These are phyloP conservation scores for Nothoprocta perdicaria DNA, from an alignment of 2,113 vertebrate species.

Conservation along the genomic window DNA sequence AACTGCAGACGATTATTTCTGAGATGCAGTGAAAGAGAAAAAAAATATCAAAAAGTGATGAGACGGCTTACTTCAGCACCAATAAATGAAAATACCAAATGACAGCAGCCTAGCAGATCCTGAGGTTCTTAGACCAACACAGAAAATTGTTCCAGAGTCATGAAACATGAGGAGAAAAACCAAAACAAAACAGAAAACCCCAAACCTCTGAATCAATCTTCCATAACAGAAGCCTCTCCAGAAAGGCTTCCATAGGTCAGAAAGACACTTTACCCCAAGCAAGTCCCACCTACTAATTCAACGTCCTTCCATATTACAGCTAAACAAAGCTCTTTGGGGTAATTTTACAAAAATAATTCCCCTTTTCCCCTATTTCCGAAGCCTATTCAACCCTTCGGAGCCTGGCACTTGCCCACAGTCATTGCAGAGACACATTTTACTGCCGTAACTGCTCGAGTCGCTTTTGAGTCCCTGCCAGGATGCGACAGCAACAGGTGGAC, in stretches of 20 bases:
- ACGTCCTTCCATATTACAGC: not conserved
- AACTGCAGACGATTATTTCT: not conserved
- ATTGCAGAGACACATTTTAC: not conserved
- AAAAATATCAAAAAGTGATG: not conserved
- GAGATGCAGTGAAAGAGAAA: fast-evolving
- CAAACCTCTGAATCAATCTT: too few relatives aligned
- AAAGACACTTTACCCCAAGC: too few relatives aligned
- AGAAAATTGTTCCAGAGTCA: too few relatives aligned
- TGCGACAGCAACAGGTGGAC: not conserved
- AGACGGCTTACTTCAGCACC: not conserved
- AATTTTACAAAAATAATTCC: too few relatives aligned
- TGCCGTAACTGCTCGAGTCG: too few relatives aligned
- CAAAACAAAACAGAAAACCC: too few relatives aligned
- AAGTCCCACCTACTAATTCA: fast-evolving
- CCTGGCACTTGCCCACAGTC: fast-evolving
- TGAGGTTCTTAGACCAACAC: not conserved
- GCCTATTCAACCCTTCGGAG: not conserved
- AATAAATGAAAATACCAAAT: too few relatives aligned
- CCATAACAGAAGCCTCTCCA: not conserved
- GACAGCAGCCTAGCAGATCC: not conserved
- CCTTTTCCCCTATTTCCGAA: fast-evolving
- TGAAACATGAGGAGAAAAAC: not conserved
- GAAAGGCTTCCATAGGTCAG: not conserved
- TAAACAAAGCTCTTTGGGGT: too few relatives aligned
- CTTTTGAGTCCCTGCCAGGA: not conserved